Conservation (phyloP, 2,888 invertebrate species). For the Shargacucullia verbasci region DNA sequence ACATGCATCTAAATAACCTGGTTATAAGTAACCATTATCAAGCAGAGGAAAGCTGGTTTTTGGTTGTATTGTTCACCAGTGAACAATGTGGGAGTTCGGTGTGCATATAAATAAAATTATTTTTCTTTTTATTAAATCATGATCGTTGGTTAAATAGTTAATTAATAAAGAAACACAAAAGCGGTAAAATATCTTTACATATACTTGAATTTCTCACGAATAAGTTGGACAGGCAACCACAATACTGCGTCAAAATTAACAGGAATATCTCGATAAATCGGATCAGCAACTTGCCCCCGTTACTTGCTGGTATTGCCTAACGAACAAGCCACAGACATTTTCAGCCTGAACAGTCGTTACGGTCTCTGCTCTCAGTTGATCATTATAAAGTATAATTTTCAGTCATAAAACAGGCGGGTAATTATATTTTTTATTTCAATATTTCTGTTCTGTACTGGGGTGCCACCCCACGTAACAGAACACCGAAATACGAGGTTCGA, state of each 20-base stretch:
- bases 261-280: background rate
- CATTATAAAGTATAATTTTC: constrained; percentile 17
- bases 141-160: background rate
- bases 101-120: constrained; percentile 14
- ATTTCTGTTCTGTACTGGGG: constrained; percentile 61
- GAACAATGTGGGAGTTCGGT: constrained; percentile 40
- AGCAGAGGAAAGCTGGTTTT: constrained; percentile 52
- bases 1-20: constrained; percentile 52
- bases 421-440: constrained; percentile 60
- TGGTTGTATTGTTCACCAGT: constrained; percentile 39
- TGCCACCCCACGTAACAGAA: constrained; percentile 76
- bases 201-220: background rate
- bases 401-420: constrained; percentile 46
- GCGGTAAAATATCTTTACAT: background rate
- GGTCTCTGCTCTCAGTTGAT: background rate
- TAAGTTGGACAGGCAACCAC: too few species aligned
- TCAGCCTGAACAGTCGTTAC: background rate
- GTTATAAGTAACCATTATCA: constrained; percentile 50
- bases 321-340: background rate
- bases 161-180: background rate
- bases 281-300: too few species aligned
- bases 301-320: too few species aligned
- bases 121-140: constrained; percentile 20
- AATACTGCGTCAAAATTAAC: background rate
- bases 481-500: constrained; percentile 78